Conservation (phyloP, 1,140 invertebrate genomes). For the Aphaenogaster rudis region DNA sequence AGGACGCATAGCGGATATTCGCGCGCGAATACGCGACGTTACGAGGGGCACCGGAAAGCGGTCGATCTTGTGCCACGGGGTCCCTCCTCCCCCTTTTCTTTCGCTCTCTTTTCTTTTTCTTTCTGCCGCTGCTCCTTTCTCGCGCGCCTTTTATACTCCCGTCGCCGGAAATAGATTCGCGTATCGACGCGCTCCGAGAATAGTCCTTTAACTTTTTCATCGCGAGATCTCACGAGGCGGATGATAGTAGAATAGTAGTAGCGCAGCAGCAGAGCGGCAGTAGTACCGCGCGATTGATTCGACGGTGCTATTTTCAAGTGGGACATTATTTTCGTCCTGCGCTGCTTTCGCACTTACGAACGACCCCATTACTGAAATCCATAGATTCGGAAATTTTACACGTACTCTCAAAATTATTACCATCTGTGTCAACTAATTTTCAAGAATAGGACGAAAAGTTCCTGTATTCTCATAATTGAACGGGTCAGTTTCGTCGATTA, state of each 20-base stretch:
- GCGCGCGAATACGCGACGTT: conserved; percentile 9
- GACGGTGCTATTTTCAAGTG: conserved; percentile 37
- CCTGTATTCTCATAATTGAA: background rate
- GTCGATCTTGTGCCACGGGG: conserved; percentile 1
- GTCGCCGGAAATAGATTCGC: conserved; percentile 60
- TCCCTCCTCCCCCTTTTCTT: background rate
- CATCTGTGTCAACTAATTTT: background rate
- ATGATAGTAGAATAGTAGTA: conserved; percentile 23
- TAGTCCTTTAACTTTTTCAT: conserved; percentile 45
- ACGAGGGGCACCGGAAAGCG: conserved; percentile 25
- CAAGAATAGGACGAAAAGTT: background rate
- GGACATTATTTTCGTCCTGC: conserved; percentile 5
- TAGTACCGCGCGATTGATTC: background rate
- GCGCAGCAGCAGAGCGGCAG: background rate
- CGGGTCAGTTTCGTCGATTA: background rate
- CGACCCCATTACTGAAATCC: background rate
- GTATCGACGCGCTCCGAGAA: conserved; percentile 55
- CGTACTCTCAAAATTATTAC: background rate
- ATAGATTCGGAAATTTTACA: background rate
- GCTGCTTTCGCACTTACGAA: background rate
- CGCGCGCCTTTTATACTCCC: conserved; percentile 36
- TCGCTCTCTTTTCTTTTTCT: background rate
- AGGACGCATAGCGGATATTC: conserved; percentile 58
- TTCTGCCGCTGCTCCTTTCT: conserved; percentile 8
- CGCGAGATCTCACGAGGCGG: conserved; percentile 17